These are phyloP conservation scores for Caenorhabditis sinica DNA, from an alignment of 2,888 invertebrate species.

Conservation along the genomic window DNA sequence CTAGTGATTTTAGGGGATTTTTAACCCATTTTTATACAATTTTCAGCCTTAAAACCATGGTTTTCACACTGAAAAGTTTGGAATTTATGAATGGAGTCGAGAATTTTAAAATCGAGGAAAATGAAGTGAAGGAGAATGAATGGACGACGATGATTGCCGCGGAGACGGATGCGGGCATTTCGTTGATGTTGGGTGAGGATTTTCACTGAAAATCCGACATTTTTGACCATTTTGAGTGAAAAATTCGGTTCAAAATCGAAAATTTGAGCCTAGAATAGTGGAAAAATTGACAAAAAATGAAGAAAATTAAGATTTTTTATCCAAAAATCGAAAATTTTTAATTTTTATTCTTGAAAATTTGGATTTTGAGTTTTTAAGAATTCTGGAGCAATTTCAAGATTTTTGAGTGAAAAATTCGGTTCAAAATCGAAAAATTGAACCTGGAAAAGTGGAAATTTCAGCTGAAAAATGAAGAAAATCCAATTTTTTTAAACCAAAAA, in stretches of 20 bases:
- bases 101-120: slow-evolving; percentile 41
- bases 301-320: too few species aligned
- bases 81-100: slow-evolving; percentile 60
- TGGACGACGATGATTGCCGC: slow-evolving; percentile 29
- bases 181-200: slow-evolving; percentile 53
- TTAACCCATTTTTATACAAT: too few species aligned
- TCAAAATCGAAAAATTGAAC: neutral
- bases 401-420: neutral
- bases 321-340: too few species aligned
- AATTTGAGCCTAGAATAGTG: neutral
- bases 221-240: neutral
- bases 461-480: neutral
- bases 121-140: slow-evolving; percentile 27
- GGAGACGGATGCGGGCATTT: slow-evolving; percentile 55
- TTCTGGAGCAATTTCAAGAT: neutral
- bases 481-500: neutral
- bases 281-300: neutral
- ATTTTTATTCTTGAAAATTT: neutral
- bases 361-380: neutral
- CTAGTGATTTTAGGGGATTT: neutral
- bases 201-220: too few species aligned
- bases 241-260: neutral
- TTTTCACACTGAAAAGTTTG: slow-evolving; percentile 48
- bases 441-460: neutral
- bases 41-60: slow-evolving; percentile 42